Evolutionary conservation across 2,888 invertebrate genomes (phyloP).

Genomic region (Cheilosia vernalis): DNA sequence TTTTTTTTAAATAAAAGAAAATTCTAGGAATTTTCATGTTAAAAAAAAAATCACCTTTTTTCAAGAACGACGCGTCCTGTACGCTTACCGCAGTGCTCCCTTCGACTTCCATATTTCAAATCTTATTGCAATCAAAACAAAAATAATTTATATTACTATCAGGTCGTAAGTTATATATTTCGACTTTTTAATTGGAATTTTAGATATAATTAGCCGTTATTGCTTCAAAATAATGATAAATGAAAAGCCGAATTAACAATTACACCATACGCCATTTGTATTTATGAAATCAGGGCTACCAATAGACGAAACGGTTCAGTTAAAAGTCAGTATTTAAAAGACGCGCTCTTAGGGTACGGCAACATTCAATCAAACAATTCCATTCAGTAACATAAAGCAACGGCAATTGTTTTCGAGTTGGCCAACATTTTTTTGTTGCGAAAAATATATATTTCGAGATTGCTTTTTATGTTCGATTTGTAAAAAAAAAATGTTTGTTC

Average conservation of each 20-base stretch:
- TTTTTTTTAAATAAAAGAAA: neutral
- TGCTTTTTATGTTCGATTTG: no score
- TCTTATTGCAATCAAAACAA: conserved; percentile 38
- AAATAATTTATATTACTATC: conserved; percentile 25
- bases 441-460: no score
- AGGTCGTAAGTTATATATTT: neutral
- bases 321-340: conserved; percentile 48
- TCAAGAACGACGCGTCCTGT: conserved; percentile 68
- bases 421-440: no score
- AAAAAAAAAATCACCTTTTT: conserved; percentile 64
- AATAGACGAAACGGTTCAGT: conserved; percentile 36
- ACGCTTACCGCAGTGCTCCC: conserved; percentile 55
- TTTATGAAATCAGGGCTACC: conserved; percentile 64
- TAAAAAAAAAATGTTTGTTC: no score
- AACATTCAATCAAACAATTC: neutral
- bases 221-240: conserved; percentile 67
- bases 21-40: conserved; percentile 6
- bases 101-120: conserved; percentile 58
- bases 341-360: conserved; percentile 34
- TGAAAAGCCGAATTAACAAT: conserved; percentile 70
- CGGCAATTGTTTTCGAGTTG: no score
- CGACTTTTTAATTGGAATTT: conserved; percentile 33
- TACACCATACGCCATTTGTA: conserved; percentile 73
- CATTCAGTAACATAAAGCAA: no score
- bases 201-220: conserved; percentile 47